Conservation (phyloP, 2,888 invertebrate genomes). For the Eupithecia insigniata region DNA sequence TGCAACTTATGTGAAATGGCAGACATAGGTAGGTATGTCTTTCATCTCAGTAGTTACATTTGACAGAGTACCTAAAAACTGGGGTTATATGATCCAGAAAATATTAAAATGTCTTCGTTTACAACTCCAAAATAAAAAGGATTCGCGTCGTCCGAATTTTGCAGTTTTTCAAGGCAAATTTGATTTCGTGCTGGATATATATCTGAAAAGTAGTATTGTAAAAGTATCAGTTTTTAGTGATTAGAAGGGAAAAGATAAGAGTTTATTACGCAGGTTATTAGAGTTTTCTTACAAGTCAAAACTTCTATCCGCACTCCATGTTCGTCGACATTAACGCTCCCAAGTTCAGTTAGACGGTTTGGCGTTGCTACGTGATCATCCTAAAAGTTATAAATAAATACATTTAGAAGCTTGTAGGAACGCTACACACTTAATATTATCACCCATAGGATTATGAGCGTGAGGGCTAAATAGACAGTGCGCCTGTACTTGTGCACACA, state of each 20-base stretch:
- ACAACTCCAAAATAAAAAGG: conserved; percentile 1
- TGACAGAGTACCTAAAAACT: neutral
- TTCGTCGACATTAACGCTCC: neutral
- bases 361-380: neutral
- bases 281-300: neutral
- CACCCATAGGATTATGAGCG: too few species aligned
- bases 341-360: neutral
- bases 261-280: neutral
- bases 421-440: too few species aligned
- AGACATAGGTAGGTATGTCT: neutral
- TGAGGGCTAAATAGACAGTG: too few species aligned
- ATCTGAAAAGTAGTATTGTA: neutral
- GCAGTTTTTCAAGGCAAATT: neutral
- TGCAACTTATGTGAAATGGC: neutral
- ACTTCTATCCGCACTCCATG: neutral
- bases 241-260: neutral
- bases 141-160: neutral
- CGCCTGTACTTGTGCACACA: too few species aligned
- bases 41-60: neutral
- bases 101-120: neutral
- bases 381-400: neutral
- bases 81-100: neutral
- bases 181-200: neutral
- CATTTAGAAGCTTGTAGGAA: neutral
- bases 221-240: too few species aligned